Base-by-base conservation (phyloP, 2,113 vertebrate genomes). In the Anser brachyrhynchus region DNA sequence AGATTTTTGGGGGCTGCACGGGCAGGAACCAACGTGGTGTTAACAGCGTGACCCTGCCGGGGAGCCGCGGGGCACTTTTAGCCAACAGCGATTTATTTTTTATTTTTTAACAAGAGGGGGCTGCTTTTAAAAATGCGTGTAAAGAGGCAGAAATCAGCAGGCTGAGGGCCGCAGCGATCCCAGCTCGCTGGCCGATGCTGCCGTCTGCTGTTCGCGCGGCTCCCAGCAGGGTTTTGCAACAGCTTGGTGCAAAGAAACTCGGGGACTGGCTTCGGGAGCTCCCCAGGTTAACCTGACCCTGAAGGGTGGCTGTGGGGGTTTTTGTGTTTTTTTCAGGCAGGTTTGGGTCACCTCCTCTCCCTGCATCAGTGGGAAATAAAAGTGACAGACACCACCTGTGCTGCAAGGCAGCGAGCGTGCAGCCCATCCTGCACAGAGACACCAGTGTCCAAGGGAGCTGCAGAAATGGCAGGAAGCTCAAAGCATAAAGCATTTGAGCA, bases 41-140 rank as follows among this genome's bases (percentile, higher is more conserved):
- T 10, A 33, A 19, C 18, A 17, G 35, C 28, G 39, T 2, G 1
- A 9, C 6, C 41, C 0, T 17, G 54, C 21, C 0, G 2, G 18
- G 57, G 17, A 44, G 22, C 28, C 21, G 28, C 2, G 22, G 31
- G 2, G 1, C 22, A 1, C 20, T 59, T 39, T 6, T 10, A 12
- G 72, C 84, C 59, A 65, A 83, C 51, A 49, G 39, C 0, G 2
- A 17, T 4, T 17, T 26, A 25, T 28, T 49, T 21, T 35, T 35
- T 35, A 35, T 35, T 35, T 29, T 58, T 70, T n/a, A 43, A 43
- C 11, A 18, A 64, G 12, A 39, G 19, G 19, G 3, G 28, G 58
- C 22, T 78, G 15, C 1, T 73, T 20, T 66, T 13, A 22, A 20
- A 25, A 10, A 9, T 43, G 66, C 33, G 6, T 13, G 7, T 20